These are phyloP conservation scores for Chrysogorgia sp. DNA, from an alignment of 92 coral and sea anemone genomes.

Conservation along the genomic window DNA sequence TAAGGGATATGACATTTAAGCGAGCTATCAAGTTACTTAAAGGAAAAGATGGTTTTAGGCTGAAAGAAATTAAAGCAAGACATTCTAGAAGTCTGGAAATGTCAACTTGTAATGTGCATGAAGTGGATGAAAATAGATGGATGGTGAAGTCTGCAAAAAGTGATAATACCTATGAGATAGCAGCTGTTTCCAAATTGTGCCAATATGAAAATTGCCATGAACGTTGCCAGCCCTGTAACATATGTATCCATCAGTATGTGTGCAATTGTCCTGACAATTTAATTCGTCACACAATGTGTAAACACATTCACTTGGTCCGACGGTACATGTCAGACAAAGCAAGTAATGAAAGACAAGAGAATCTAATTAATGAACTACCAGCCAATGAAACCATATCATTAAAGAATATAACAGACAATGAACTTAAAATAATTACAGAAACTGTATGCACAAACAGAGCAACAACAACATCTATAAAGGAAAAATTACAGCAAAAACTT, in stretches of 20 bases:
- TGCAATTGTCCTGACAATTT: conserved; percentile 1
- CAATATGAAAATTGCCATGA: neutral
- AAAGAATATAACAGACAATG: neutral
- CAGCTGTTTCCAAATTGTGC: neutral
- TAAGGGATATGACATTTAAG: conserved; percentile 56
- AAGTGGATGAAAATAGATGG: neutral
- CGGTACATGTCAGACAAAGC: neutral
- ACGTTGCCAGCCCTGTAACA: neutral
- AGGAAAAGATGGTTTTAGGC: conserved; percentile 55
- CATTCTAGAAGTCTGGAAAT: neutral
- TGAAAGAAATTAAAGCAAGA: conserved; percentile 54
- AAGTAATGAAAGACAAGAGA: neutral
- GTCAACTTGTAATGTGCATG: neutral
- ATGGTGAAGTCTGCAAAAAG: neutral
- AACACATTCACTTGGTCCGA: conserved; percentile 6
- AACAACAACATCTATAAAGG: neutral
- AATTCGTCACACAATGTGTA: neutral
- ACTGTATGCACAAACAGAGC: too few relatives aligned
- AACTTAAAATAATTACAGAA: too few relatives aligned
- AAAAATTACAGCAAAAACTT: neutral
- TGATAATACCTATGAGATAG: neutral
- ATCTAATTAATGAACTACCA: neutral
- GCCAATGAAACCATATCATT: neutral
- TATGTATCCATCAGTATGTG: neutral
- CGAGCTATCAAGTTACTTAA: conserved; percentile 59